Evolutionary conservation across 2,797 vertebrate genomes (phyloP).

Genomic region (Emydoidea blandingii): DNA sequence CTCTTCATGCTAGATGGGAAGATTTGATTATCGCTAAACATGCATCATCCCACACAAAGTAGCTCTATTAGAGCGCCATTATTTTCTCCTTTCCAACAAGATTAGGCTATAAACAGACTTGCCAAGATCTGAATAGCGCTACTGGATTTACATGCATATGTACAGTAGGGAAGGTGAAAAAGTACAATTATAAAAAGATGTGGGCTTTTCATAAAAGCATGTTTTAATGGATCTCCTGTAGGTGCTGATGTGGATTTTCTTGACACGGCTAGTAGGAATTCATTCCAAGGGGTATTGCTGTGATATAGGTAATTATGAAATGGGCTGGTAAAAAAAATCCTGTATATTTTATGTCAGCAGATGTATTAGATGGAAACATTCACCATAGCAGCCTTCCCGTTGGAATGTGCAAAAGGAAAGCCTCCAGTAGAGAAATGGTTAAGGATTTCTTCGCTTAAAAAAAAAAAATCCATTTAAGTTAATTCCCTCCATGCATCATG

Average conservation of each 20-base stretch:
- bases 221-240: background rate
- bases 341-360: slow-evolving; percentile 7
- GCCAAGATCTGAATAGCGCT: background rate
- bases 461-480: background rate
- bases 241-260: background rate
- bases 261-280: background rate
- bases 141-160: background rate
- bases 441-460: background rate
- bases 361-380: slow-evolving; percentile 42
- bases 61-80: background rate
- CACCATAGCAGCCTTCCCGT: slow-evolving; percentile 16
- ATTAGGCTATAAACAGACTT: background rate
- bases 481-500: slow-evolving; percentile 3
- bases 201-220: background rate
- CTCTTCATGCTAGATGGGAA: background rate
- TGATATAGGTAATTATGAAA: background rate
- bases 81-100: background rate
- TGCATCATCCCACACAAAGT: background rate
- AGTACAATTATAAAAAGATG: background rate
- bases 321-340: background rate
- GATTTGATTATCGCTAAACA: background rate
- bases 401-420: slow-evolving; percentile 28
- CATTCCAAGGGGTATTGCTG: background rate
- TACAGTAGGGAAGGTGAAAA: background rate
- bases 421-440: background rate